Evolutionary conservation across 2,797 vertebrate genomes (phyloP).

Genomic region (Rhadinocentrus ornatus): DNA sequence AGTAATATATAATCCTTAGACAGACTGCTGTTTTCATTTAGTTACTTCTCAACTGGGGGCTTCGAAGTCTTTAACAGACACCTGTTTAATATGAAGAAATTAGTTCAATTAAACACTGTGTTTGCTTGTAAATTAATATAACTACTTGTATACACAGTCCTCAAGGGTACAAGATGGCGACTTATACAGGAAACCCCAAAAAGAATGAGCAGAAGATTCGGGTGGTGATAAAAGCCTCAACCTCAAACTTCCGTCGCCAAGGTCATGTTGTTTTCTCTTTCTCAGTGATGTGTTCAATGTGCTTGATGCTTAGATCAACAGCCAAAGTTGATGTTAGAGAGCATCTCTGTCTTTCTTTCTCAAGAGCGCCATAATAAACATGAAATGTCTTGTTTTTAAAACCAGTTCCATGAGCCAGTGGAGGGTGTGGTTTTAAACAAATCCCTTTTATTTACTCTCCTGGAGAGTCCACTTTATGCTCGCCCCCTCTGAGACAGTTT

Average conservation of each 20-base stretch:
- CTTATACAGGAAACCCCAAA: constrained; percentile 70
- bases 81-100: neutral
- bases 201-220: constrained; percentile 50
- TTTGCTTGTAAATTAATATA: constrained; percentile 7
- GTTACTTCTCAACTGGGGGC: neutral
- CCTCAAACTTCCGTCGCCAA: constrained; percentile 69
- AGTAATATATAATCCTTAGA: neutral
- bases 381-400: neutral
- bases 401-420: constrained; percentile 16
- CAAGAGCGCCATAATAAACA: neutral
- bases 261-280: constrained; percentile 49
- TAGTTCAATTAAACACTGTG: neutral
- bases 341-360: constrained; percentile 1
- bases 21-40: too few species aligned
- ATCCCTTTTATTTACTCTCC: constrained; percentile 56
- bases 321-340: neutral
- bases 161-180: constrained; percentile 54
- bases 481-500: constrained; percentile 33
- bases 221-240: constrained; percentile 58
- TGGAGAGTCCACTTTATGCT: constrained; percentile 52
- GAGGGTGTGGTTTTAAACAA: constrained; percentile 8
- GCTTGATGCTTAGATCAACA: constrained; percentile 31
- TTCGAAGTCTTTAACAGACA: neutral
- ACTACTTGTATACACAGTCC: constrained; percentile 22
- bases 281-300: constrained; percentile 9